Evolutionary conservation across 2,888 invertebrate species (phyloP).

Genomic region (Perizoma affinitatum): DNA sequence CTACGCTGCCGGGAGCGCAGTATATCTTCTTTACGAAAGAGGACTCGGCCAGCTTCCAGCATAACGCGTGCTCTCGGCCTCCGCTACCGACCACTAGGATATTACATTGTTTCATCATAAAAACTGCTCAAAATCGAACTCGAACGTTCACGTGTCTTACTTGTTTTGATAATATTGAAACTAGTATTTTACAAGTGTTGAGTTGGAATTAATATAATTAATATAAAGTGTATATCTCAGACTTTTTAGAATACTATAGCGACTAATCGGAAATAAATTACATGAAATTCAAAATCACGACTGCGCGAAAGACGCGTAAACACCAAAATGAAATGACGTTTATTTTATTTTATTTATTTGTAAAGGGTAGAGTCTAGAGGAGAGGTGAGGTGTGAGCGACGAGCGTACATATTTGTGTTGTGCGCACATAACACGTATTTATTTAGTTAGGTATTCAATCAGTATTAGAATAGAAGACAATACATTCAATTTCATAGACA

Average conservation of each 20-base stretch:
- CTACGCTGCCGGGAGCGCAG: conserved; percentile 95
- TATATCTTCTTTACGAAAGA: conserved; percentile 87
- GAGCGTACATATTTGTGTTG: no score
- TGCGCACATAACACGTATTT: no score
- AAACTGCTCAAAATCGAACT: conserved; percentile 31
- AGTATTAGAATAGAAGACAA: no score
- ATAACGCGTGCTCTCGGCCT: conserved; percentile 97
- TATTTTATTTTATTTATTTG: no score
- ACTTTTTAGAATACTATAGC: not conserved
- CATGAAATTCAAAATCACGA: conserved; percentile 31
- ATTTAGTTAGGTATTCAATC: no score
- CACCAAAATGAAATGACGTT: conserved; percentile 53
- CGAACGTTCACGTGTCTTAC: conserved; percentile 49
- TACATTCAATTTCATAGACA: no score
- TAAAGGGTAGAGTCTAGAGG: no score
- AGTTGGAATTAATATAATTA: not conserved
- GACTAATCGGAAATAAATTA: not conserved
- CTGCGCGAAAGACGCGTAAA: conserved; percentile 63
- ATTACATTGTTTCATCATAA: conserved; percentile 72
- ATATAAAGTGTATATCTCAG: not conserved
- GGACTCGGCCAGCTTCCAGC: conserved; percentile 96
- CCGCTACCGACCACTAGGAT: conserved; percentile 95
- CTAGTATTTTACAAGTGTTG: conserved; percentile 2
- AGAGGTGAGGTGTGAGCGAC: no score
- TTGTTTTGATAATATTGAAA: conserved; percentile 5